A percentile compares a stretch with the other conserved stretches of the same genome.
phyloP scores from a whole-genome alignment of 2,797 vertebrate genomes.

The Tamandua tetradactyla region DNA sequence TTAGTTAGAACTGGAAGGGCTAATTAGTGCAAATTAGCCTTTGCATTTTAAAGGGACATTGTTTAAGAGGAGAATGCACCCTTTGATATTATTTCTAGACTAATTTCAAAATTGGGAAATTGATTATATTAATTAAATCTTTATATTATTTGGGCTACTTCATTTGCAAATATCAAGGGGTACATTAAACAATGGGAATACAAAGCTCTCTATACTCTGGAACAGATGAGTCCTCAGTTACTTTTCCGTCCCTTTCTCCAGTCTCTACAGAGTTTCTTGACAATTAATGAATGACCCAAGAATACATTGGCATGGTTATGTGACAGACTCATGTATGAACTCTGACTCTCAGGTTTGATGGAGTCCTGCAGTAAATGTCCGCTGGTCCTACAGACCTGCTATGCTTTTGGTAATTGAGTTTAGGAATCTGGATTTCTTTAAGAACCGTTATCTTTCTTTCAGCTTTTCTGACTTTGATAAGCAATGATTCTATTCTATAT shows the following conservation, averaged over 20 bases:
- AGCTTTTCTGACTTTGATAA: background rate
- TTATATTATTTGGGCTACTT: background rate
- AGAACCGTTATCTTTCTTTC: background rate
- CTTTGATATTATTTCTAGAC: conserved; percentile 5
- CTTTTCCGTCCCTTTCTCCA: background rate
- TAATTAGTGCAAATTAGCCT: background rate
- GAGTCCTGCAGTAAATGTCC: background rate
- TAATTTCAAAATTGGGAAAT: conserved; percentile 15
- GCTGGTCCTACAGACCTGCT: background rate
- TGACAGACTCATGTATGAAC: background rate
- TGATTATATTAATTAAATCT: background rate
- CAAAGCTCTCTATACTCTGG: background rate
- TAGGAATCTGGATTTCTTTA: conserved; percentile 26
- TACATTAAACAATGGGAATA: background rate
- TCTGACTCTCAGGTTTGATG: background rate
- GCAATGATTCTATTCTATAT: background rate
- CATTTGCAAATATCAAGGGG: background rate
- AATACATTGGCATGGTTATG: background rate
- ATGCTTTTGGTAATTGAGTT: background rate
- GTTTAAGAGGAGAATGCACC: no score
- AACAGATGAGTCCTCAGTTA: background rate
- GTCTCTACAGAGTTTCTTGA: background rate
- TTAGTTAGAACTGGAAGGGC: background rate
- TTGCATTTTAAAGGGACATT: conserved; percentile 24
- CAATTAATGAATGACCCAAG: background rate